Percentiles rank a stretch among this genome's conserved stretches.
These are phyloP conservation scores for Crossocerus cetratus DNA, from an alignment of 2,888 invertebrate species.

Conservation along the genomic window DNA sequence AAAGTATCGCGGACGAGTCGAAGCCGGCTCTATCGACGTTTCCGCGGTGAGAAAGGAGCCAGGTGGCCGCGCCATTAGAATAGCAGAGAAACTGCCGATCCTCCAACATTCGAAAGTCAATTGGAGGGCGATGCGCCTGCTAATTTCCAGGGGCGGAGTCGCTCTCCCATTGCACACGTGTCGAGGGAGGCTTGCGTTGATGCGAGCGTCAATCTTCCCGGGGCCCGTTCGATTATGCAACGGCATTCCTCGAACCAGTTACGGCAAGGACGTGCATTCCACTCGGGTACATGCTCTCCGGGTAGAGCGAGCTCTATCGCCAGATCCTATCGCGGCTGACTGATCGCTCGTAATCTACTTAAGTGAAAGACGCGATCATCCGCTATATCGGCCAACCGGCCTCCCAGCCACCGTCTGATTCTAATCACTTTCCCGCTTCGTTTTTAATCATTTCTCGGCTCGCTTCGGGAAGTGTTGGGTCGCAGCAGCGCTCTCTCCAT, in stretches of 20 bases:
- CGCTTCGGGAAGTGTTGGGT: too few relatives aligned
- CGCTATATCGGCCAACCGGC: neutral
- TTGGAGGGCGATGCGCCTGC: neutral
- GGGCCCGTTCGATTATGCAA: conserved; percentile 54
- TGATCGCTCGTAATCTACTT: conserved; percentile 21
- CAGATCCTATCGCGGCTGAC: conserved; percentile 14
- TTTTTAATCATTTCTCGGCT: neutral
- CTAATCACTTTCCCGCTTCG: neutral
- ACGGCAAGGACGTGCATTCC: conserved; percentile 57
- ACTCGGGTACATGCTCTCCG: conserved; percentile 15
- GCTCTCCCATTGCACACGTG: conserved; percentile 10
- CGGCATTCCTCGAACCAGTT: conserved; percentile 59
- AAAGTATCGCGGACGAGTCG: too few relatives aligned
- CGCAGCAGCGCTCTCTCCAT: too few relatives aligned
- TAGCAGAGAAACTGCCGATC: too few relatives aligned
- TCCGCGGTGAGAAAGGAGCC: too few relatives aligned
- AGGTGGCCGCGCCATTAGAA: too few relatives aligned
- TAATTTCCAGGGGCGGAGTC: neutral
- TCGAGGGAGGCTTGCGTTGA: conserved; percentile 2
- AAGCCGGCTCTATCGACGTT: too few relatives aligned
- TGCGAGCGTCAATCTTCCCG: conserved; percentile 34
- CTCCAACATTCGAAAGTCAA: too few relatives aligned
- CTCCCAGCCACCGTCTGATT: neutral
- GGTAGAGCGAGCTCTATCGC: neutral
- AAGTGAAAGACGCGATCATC: conserved; percentile 25